These are phyloP conservation scores for Rhineura floridana DNA, from an alignment of 2,113 vertebrate genomes.

Conservation along the genomic window DNA sequence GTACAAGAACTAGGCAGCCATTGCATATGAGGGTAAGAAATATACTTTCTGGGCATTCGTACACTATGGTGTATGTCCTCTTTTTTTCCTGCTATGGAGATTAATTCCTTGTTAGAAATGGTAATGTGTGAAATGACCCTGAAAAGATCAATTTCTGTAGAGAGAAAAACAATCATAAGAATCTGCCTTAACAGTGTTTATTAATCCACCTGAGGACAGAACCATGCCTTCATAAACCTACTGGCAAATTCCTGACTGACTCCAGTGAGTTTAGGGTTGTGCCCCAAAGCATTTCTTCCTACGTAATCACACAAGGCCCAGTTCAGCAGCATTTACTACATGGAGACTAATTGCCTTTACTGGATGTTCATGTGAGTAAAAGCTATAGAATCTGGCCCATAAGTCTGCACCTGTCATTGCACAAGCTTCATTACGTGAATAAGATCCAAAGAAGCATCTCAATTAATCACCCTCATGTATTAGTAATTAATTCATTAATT, in stretches of 20 bases:
- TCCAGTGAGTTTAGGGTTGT: neutral
- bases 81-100: neutral
- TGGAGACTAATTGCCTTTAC: slow-evolving; percentile 4
- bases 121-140: slow-evolving; percentile 19
- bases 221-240: slow-evolving; percentile 4
- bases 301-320: slow-evolving; percentile 5
- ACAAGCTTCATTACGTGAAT: slow-evolving; percentile 66
- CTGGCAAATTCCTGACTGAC: neutral
- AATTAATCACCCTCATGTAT: slow-evolving; percentile 72
- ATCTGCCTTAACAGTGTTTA: neutral
- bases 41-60: neutral
- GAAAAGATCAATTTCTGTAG: slow-evolving; percentile 6
- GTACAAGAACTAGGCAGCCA: neutral
- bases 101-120: slow-evolving; percentile 13
- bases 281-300: neutral
- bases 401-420: slow-evolving; percentile 58
- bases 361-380: slow-evolving; percentile 6
- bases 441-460: slow-evolving; percentile 69
- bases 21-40: neutral
- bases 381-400: slow-evolving; percentile 47
- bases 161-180: slow-evolving; percentile 1
- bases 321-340: neutral
- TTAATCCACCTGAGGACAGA: neutral
- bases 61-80: neutral
- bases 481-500: slow-evolving; percentile 77